Percentiles rank a stretch among this genome's conserved stretches.
phyloP scores from a whole-genome alignment of 2,888 invertebrate species.

The Caenorhabditis wallacei region DNA sequence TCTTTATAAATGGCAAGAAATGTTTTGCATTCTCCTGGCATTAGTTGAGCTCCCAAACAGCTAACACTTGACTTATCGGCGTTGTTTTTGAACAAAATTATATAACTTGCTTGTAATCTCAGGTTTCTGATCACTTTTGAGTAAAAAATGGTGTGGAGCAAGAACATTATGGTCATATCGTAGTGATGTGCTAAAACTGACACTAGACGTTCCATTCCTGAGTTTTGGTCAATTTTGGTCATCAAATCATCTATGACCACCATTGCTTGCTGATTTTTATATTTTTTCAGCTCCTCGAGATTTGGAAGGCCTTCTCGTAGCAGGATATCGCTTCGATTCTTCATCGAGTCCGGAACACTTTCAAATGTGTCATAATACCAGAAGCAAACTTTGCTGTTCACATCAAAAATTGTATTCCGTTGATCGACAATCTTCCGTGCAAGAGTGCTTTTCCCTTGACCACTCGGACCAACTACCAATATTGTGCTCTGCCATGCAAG shows the following conservation, averaged over 20 bases:
- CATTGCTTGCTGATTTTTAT: constrained; percentile 19
- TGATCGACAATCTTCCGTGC: neutral
- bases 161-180: constrained; percentile 19
- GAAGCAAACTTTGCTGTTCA: constrained; percentile 8
- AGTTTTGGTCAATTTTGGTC: constrained; percentile 32
- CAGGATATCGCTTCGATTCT: constrained; percentile 16
- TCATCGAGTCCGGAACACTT: constrained; percentile 22
- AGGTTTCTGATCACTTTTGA: constrained; percentile 32
- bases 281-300: constrained; percentile 26
- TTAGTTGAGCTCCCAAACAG: constrained; percentile 14
- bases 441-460: constrained; percentile 21
- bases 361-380: constrained; percentile 34
- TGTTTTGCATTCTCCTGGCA: constrained; percentile 13
- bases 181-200: constrained; percentile 34
- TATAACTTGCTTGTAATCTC: constrained; percentile 26
- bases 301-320: constrained; percentile 20
- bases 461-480: constrained; percentile 17
- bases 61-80: constrained; percentile 26
- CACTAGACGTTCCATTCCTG: constrained; percentile 19
- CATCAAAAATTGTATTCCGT: constrained; percentile 13
- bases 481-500: constrained; percentile 17
- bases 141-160: constrained; percentile 28
- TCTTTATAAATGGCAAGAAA: constrained; percentile 22
- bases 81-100: constrained; percentile 30
- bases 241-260: constrained; percentile 24